Base-by-base conservation (phyloP, 2,888 invertebrate species). In the Tryphoninae sp. region DNA sequence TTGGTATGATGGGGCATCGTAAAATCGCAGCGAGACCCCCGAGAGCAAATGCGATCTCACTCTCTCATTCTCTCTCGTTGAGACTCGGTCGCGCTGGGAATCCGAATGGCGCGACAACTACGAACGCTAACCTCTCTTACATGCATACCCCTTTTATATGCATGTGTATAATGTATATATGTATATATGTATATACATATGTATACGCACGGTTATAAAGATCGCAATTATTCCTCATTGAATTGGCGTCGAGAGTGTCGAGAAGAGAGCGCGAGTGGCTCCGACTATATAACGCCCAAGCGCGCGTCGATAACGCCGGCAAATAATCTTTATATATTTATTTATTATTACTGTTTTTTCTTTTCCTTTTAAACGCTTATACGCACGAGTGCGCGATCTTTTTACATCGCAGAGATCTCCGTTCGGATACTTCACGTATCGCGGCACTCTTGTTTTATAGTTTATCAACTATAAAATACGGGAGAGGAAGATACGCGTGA, bases 211-310 rank as follows among this genome's bases (percentile, higher is more conserved):
- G 78, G 73, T 72, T 78, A 61, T 83, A 83, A 82, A 83, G 77
- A 83, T 82, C 62, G 77, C 80, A 83, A 82, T 83, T 82, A 83
- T 83, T 82, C 77, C 79, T 80, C 83, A 77, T 83, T 83, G 81
- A 73, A 83, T 83, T 68, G 78, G 62, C 78, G 73, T 77, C 69
- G 42, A 64, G 77, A 83, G 77, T 76, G 74, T 83, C 55, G 80
- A 74, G 73, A 65, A 74, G 42, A 26, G 53, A 59, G 49, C 59
- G 40, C 49, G 42, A 64, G 33, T 26, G 42, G 55, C 62, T 23
- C 51, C 19, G 45, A 40, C 67, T 45, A 53, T 62, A 59, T 72
- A 45, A 62, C 62, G 22, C 49, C 58, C n/a, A 72, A 59, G 40
- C 75, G 51, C 9, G 11, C 80, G 59, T 72, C 71, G 76, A 69